Evolutionary conservation across 1,140 invertebrate species (phyloP), one percentile per base, ranked within the genome.

Genomic region (Cotesia chilonis): DNA sequence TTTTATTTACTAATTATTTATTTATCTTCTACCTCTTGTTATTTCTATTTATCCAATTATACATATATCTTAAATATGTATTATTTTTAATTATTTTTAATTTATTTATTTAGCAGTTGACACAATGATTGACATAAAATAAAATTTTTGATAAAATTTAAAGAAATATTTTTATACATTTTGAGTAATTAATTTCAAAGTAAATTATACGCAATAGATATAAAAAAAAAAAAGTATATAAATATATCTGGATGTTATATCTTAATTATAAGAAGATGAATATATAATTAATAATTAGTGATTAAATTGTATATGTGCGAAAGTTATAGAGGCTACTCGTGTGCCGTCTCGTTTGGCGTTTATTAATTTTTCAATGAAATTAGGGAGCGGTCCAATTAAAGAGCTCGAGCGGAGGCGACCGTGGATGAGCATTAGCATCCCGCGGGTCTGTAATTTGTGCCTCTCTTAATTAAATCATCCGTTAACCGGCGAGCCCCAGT

Each of bases 401-500:
- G 78, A 79, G 80, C 80, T 80, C 77, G 73, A 77, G 75, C 71
- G 72, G 81, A 85, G 83, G 80, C 81, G 80, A 81, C 79, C 79
- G 78, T 81, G 80, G 77, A 81, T 78, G 80, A 77, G 79, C 84
- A 86, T 87, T 85, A 86, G 83, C 84, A 85, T 87, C 79, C 77
- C 81, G 77, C 83, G 84, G 83, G 81, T 83, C 84, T 83, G 86
- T 87, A 87, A 87, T 87, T 87, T 87, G 85, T 87, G 86, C 84
- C 81, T 82, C 82, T 87, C 85, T 87, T 87, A 87, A 87, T 87
- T 87, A 87, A 85, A 87, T 87, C 86, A 87, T 87, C 85, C 83
- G 86, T 86, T 86, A 84, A 85, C 82, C 84, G 28, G 28, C 28
- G 80, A 81, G 76, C 79, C 75, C 79, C 75, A 76, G 78, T 73